Evolutionary conservation across 2,888 invertebrate genomes (phyloP).

Genomic region (Pachymerium ferrugineum): DNA sequence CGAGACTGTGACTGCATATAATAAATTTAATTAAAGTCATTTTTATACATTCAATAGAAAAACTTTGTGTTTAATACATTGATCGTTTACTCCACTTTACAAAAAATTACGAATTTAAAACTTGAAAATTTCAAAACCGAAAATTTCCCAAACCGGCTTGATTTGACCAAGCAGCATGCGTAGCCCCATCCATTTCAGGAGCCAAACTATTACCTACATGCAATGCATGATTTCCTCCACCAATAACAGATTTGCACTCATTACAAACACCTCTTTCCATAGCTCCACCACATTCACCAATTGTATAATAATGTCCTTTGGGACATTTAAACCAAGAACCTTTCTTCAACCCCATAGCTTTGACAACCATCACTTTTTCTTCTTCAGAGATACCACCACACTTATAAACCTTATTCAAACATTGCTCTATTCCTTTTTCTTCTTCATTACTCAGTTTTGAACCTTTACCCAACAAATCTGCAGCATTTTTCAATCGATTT

Average conservation of each 20-base stretch:
- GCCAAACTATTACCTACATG: too few species aligned
- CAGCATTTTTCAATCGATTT: neutral
- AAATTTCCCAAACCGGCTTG: too few species aligned
- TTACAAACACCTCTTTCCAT: constrained; percentile 43
- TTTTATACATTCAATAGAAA: too few species aligned
- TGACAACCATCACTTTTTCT: constrained; percentile 55
- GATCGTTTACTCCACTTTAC: too few species aligned
- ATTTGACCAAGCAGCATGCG: too few species aligned
- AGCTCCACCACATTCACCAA: constrained; percentile 47
- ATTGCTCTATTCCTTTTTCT: neutral
- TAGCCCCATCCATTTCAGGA: too few species aligned
- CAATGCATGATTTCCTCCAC: constrained; percentile 43
- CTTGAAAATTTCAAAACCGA: too few species aligned
- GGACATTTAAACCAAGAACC: constrained; percentile 50
- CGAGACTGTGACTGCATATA: too few species aligned
- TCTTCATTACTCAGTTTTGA: neutral
- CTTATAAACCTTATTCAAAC: neutral
- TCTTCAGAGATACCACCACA: constrained; percentile 44
- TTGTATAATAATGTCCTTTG: constrained; percentile 47
- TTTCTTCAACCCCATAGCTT: constrained; percentile 51
- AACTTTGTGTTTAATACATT: too few species aligned
- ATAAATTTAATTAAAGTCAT: too few species aligned
- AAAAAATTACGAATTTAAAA: too few species aligned
- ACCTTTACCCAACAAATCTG: neutral
- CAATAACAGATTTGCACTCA: constrained; percentile 44